These are phyloP conservation scores for Festucalex cinctus DNA, from an alignment of 2,113 vertebrate species.

Conservation along the genomic window DNA sequence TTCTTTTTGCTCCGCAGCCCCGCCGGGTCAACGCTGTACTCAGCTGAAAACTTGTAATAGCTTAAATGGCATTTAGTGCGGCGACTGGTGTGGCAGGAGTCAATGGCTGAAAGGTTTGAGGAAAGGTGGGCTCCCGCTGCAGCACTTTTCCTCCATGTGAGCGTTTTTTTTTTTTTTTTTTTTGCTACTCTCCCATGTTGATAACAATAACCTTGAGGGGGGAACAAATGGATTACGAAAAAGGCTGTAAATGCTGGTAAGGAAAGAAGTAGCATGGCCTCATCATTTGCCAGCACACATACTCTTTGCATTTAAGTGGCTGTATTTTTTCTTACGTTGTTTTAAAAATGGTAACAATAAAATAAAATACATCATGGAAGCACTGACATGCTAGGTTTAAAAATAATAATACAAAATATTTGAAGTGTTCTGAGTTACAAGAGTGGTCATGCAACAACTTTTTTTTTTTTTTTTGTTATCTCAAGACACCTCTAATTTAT, in stretches of 20 bases:
- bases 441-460: too few species aligned
- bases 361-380: neutral
- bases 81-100: slow-evolving; percentile 68
- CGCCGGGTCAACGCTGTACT: slow-evolving; percentile 61
- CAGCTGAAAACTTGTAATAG: slow-evolving; percentile 74
- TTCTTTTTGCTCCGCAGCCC: slow-evolving; percentile 63
- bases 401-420: too few species aligned
- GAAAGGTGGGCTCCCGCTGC: slow-evolving; percentile 62
- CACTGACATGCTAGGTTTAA: too few species aligned
- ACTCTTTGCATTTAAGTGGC: slow-evolving; percentile 7
- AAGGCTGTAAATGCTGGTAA: slow-evolving; percentile 38
- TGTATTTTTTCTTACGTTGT: slow-evolving; percentile 8
- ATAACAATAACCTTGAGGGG: slow-evolving; percentile 73
- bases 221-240: slow-evolving; percentile 67
- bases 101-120: slow-evolving; percentile 69
- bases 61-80: slow-evolving; percentile 77
- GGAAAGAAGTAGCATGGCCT: slow-evolving; percentile 37
- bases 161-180: slow-evolving; percentile 55
- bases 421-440: too few species aligned
- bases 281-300: slow-evolving; percentile 26
- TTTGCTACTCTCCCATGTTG: slow-evolving; percentile 49
- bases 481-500: too few species aligned
- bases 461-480: too few species aligned
- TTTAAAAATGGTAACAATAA: neutral
- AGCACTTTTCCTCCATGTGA: slow-evolving; percentile 64